Evolutionary conservation across 2,113 vertebrate species (phyloP).

Genomic region (Chloropsis cyanopogon): DNA sequence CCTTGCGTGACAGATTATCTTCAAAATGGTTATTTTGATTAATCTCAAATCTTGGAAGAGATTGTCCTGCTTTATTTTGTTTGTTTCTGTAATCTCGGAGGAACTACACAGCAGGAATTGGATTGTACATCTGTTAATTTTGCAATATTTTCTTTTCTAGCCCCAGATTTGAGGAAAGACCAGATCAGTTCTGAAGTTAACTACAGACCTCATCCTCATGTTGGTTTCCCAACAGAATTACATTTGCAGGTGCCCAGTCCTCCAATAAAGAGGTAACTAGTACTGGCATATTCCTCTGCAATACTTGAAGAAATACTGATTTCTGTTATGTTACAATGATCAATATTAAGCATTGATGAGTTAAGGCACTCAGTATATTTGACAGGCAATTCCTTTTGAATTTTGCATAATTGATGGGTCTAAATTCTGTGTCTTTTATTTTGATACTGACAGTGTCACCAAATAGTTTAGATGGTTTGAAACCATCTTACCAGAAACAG

Average conservation of each 20-base stretch:
- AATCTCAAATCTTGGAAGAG: not conserved
- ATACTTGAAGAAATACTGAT: not conserved
- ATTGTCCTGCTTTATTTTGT: not conserved
- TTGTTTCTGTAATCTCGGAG: not conserved
- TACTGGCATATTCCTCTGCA: not conserved
- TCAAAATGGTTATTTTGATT: not conserved
- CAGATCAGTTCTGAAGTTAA: constrained; percentile 62
- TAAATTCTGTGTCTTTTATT: not conserved
- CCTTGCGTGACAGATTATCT: not conserved
- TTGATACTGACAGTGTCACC: not conserved
- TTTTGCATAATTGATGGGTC: not conserved
- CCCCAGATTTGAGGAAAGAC: constrained; percentile 61
- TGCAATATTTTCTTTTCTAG: not conserved
- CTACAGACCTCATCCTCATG: constrained; percentile 45
- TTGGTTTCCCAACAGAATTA: constrained; percentile 51
- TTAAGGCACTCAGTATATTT: not conserved
- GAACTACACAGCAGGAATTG: not conserved
- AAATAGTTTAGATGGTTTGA: not conserved
- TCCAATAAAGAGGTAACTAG: constrained; percentile 68
- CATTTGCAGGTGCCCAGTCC: constrained; percentile 72
- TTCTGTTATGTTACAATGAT: not conserved
- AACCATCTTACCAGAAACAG: not conserved
- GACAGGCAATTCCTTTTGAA: not conserved
- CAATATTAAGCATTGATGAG: not conserved
- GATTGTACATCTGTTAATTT: not conserved